Conservation (phyloP, 2,113 vertebrate species). For the Aepyceros melampus region DNA sequence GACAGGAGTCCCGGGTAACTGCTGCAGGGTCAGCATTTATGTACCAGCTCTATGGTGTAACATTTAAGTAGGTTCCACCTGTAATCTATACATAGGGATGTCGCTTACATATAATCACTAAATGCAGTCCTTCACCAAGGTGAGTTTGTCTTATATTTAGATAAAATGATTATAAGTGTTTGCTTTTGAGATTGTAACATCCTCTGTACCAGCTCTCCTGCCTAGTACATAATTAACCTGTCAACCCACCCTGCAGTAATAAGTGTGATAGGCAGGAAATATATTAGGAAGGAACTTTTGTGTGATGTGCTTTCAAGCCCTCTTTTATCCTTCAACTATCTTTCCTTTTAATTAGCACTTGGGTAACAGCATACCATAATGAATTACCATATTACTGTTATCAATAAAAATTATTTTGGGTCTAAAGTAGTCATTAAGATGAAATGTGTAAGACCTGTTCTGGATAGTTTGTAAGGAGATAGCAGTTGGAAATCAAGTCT, state of each 20-base stretch:
- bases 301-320: conserved; percentile 76
- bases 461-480: background rate
- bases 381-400: conserved; percentile 80
- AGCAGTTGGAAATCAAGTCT: conserved; percentile 41
- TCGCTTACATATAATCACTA: conserved; percentile 61
- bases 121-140: conserved; percentile 79
- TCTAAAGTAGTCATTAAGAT: conserved; percentile 71
- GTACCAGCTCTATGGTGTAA: background rate
- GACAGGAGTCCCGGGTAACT: background rate
- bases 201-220: conserved; percentile 80
- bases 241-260: conserved; percentile 83
- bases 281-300: conserved; percentile 78
- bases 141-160: conserved; percentile 80
- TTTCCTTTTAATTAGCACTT: conserved; percentile 82
- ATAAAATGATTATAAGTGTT: conserved; percentile 82
- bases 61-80: background rate
- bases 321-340: conserved; percentile 80
- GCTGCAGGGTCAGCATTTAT: background rate
- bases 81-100: background rate
- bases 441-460: conserved; percentile 57
- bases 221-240: conserved; percentile 85
- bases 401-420: conserved; percentile 70
- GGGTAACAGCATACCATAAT: conserved; percentile 74
- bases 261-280: conserved; percentile 82
- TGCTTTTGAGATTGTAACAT: conserved; percentile 83